Conservation (phyloP, 2,797 vertebrate genomes). For the Sebastolobus alascanus region DNA sequence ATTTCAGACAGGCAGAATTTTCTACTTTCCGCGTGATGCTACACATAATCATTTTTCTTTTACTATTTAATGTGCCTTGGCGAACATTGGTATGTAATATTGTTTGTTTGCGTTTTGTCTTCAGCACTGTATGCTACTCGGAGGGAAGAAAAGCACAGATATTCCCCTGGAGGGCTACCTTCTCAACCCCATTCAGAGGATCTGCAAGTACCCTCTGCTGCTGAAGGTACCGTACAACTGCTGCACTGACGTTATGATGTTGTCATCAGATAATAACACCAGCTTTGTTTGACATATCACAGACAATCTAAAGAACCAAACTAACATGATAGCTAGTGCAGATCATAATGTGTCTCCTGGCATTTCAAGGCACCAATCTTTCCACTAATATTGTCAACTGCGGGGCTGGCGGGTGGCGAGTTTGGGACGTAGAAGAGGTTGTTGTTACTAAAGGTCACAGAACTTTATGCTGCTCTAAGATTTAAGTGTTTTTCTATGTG, state of each 20-base stretch:
- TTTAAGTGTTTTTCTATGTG: not conserved
- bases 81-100: not conserved
- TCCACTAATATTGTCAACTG: not conserved
- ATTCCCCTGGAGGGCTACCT: constrained; percentile 98
- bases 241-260: not conserved
- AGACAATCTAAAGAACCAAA: not conserved
- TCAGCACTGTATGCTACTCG: constrained; percentile 97
- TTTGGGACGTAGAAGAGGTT: not conserved
- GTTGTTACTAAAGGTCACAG: constrained; percentile 20
- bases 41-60: not conserved
- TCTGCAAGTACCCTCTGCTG: constrained; percentile 98
- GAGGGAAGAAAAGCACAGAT: constrained; percentile 97
- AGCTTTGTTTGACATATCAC: not conserved
- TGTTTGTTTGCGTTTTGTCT: constrained; percentile 37
- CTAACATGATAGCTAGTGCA: not conserved
- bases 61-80: not conserved
- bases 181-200: constrained; percentile 97
- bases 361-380: constrained; percentile 15
- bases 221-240: constrained; percentile 89
- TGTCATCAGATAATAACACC: not conserved
- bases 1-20: not conserved
- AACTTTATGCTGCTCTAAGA: not conserved
- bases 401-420: not conserved
- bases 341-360: not conserved
- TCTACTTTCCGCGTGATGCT: not conserved